Evolutionary conservation across 2,113 vertebrate genomes (phyloP), one percentile per base, ranked within the genome.

Genomic region (Cynoglossus semilaevis): DNA sequence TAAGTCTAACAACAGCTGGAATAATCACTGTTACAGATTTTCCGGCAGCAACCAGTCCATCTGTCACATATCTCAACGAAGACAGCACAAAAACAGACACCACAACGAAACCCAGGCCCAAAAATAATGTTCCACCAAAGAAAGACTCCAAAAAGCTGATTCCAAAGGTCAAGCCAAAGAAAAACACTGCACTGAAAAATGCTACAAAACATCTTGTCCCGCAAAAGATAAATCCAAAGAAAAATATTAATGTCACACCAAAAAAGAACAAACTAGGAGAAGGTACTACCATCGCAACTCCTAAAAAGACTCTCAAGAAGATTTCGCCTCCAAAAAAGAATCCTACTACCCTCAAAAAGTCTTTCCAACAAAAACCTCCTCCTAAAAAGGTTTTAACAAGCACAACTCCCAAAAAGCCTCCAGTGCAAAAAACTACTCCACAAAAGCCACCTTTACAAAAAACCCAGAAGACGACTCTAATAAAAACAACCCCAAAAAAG

Each of bases 91-190:
- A 74, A 62, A 58, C 45, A 56, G 37, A 53, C 3, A n/a, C 6
- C 0, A n/a, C 15, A 1, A 8, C 29, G 9, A 72, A 71, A 60
- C 17, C 46, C 1, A 83, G 77, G 42, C 58, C 65, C 15, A 63
- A 78, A 52, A 79, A 75, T 51, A 53, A 50, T 2, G 51, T 44
- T 16, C 10, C 9, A 1, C 61, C 67, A 58, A 81, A 84, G 63
- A 73, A 76, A 53, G 63, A 9, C 0, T n/a, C 52, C 11, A 56
- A 64, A 65, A 81, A 77, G 38, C 7, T 8, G 0, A 55, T 51
- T 63, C 54, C 54, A 43, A 84, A 83, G 35, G 8, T 41, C 2
- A 74, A 17, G 29, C 36, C 70, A 6, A 78, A 81, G 63, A 82
- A 65, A 46, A 69, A 63, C 29, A 63, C 15, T 1, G 2, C 40